Evolutionary conservation across 2,888 invertebrate species (phyloP).

Genomic region (Caenorhabditis sp.): DNA sequence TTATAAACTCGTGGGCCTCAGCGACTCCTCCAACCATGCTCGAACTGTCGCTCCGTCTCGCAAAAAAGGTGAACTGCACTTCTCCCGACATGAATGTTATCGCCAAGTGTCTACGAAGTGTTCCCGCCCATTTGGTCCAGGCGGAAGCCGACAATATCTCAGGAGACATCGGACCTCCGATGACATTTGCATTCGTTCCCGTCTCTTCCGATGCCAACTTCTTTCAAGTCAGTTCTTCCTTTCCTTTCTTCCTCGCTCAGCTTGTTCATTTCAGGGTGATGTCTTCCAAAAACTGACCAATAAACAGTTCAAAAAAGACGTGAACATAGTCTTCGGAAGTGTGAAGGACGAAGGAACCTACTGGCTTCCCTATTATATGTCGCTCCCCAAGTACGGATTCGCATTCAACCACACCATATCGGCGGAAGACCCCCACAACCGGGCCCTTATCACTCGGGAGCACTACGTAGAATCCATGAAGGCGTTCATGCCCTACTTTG

Average conservation of each 20-base stretch:
- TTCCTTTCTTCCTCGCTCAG: neutral
- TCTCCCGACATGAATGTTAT: slow-evolving; percentile 68
- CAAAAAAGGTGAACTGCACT: slow-evolving; percentile 73
- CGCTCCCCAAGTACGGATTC: slow-evolving; percentile 72
- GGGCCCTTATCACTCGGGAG: slow-evolving; percentile 64
- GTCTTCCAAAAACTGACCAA: slow-evolving; percentile 82
- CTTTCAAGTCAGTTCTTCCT: slow-evolving; percentile 75
- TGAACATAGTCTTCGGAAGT: slow-evolving; percentile 91
- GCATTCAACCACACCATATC: slow-evolving; percentile 77
- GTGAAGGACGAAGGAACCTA: slow-evolving; percentile 91
- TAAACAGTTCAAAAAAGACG: slow-evolving; percentile 88
- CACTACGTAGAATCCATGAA: slow-evolving; percentile 75
- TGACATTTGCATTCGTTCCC: slow-evolving; percentile 91
- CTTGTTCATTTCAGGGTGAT: slow-evolving; percentile 84
- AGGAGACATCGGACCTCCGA: slow-evolving; percentile 78
- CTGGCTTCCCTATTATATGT: slow-evolving; percentile 78
- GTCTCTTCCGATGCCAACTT: slow-evolving; percentile 91
- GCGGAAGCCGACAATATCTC: slow-evolving; percentile 75
- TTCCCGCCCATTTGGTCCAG: slow-evolving; percentile 83
- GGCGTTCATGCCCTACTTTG: slow-evolving; percentile 78
- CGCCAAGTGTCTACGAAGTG: slow-evolving; percentile 86
- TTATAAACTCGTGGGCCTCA: slow-evolving; percentile 93
- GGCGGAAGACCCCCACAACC: slow-evolving; percentile 75
- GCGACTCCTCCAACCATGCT: slow-evolving; percentile 85
- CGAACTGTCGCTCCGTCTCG: slow-evolving; percentile 69